Evolutionary conservation across 2,888 invertebrate species (phyloP).

Genomic region (Cephus spinipes): DNA sequence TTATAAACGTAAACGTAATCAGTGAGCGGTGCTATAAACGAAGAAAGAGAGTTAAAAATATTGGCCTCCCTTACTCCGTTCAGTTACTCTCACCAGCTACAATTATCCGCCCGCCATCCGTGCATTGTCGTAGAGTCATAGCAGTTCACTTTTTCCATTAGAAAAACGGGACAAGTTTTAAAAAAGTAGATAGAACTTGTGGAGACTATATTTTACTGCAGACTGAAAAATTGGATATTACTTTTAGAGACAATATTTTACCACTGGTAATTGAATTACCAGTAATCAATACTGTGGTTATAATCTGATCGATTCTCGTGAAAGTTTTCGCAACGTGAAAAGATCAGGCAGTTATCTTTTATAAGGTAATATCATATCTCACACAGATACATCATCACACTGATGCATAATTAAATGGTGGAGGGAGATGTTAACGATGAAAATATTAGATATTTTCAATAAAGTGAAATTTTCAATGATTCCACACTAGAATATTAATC

Average conservation of each 20-base stretch:
- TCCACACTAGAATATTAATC: neutral
- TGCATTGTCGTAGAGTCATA: slow-evolving; percentile 22
- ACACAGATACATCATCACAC: neutral
- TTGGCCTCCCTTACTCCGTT: slow-evolving; percentile 19
- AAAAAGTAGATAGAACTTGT: neutral
- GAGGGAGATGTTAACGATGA: neutral
- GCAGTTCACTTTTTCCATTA: neutral
- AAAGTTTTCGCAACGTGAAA: neutral
- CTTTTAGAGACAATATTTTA: neutral
- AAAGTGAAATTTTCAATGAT: neutral
- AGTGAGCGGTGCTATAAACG: slow-evolving; percentile 39
- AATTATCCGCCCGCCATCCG: slow-evolving; percentile 19
- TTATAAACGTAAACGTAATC: slow-evolving; percentile 58
- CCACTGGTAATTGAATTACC: neutral
- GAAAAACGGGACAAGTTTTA: neutral
- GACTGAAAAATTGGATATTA: neutral
- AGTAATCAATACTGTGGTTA: neutral
- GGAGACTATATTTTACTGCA: neutral
- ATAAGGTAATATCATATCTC: neutral
- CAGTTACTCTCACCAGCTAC: slow-evolving; percentile 33
- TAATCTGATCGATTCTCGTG: neutral
- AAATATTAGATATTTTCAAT: neutral
- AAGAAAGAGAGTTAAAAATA: slow-evolving; percentile 18
- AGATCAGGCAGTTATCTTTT: neutral
- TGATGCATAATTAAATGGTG: neutral